A percentile compares a stretch with the other conserved stretches of the same genome.
Conservation (phyloP, 2,113 vertebrate genomes). For the Serilophus lunatus region DNA sequence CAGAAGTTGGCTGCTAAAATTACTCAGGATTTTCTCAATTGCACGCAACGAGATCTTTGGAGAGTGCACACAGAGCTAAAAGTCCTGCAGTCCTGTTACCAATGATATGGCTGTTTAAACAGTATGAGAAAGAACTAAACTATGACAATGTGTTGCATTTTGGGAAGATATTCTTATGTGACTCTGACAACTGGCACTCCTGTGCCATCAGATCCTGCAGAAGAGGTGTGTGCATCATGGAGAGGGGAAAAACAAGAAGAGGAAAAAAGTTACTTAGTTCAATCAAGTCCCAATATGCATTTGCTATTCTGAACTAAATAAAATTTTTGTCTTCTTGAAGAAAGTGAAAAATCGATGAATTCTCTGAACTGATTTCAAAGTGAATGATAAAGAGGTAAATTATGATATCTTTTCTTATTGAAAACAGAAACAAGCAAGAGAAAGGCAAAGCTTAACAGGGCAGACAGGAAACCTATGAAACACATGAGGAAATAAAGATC, state of each 20-base stretch:
- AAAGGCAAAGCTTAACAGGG: not conserved
- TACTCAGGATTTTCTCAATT: not conserved
- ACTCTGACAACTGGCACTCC: not conserved
- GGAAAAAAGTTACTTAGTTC: not conserved
- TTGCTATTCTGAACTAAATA: not conserved
- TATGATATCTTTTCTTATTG: not conserved
- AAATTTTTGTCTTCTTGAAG: not conserved
- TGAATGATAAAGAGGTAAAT: not conserved
- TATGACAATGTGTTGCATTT: not conserved
- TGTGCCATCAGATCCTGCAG: not conserved
- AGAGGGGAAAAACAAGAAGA: not conserved
- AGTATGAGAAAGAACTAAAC: not conserved
- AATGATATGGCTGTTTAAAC: not conserved
- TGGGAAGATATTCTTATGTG: not conserved
- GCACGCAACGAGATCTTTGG: rapidly evolving
- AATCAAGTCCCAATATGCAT: not conserved
- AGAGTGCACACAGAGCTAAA: not conserved
- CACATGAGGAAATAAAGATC: not conserved
- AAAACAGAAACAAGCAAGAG: not conserved
- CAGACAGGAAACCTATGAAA: not conserved
- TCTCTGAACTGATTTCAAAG: not conserved
- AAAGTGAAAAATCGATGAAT: not conserved
- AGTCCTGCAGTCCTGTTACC: not conserved
- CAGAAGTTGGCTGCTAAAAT: not conserved
- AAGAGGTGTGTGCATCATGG: not conserved